phyloP scores from a whole-genome alignment of 2,113 vertebrate species.

The Heterotis niloticus region DNA sequence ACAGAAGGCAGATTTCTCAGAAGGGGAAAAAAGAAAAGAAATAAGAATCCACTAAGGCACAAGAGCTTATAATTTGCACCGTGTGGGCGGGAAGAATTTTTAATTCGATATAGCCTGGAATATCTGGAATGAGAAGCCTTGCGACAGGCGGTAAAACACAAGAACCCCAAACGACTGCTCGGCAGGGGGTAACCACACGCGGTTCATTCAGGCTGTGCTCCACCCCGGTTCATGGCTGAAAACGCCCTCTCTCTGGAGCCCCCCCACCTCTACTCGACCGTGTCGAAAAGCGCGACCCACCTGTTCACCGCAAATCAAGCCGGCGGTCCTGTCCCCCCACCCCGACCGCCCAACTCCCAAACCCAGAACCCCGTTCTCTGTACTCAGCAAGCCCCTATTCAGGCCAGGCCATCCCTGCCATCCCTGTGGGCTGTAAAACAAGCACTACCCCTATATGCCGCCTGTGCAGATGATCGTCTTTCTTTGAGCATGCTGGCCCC shows the following conservation, averaged over 20 bases:
- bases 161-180: background rate
- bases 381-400: background rate
- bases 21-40: background rate
- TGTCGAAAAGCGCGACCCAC: slow-evolving; percentile 11
- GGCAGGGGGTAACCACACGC: background rate
- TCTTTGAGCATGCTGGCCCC: background rate
- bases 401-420: background rate
- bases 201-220: background rate
- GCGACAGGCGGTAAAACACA: background rate
- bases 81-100: background rate
- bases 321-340: background rate
- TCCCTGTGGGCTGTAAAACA: background rate
- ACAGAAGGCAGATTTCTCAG: background rate
- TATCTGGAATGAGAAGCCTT: background rate
- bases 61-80: background rate
- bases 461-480: slow-evolving; percentile 4
- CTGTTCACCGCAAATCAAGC: slow-evolving; percentile 19
- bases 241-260: background rate
- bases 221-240: background rate
- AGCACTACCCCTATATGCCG: background rate
- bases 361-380: background rate
- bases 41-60: background rate
- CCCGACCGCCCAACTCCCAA: no score
- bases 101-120: background rate
- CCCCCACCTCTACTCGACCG: background rate